Percentiles rank a stretch among this genome's conserved stretches.
phyloP scores from a whole-genome alignment of 1,140 invertebrate species.

The Lasioglossum baleicum region DNA sequence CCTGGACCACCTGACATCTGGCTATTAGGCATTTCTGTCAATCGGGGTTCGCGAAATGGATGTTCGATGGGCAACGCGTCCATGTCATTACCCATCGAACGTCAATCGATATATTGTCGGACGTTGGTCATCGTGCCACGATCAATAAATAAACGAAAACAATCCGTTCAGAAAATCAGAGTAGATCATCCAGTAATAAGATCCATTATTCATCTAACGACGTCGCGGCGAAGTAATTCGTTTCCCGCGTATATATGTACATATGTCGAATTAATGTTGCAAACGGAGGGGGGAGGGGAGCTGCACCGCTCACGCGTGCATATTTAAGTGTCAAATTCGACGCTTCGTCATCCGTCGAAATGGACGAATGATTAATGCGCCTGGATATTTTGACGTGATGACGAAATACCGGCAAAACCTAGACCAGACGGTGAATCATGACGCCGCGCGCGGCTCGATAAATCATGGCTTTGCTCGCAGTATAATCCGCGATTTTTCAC shows the following conservation, averaged over 20 bases:
- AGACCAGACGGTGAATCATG: constrained; percentile 32
- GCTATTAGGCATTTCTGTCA: neutral
- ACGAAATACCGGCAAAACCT: constrained; percentile 11
- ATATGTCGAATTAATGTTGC: constrained; percentile 3
- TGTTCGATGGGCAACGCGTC: neutral
- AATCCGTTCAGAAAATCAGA: neutral
- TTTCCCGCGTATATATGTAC: neutral
- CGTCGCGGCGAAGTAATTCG: neutral
- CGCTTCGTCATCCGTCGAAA: neutral
- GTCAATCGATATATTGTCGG: neutral
- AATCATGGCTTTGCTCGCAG: constrained; percentile 22
- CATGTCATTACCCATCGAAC: neutral
- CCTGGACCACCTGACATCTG: neutral
- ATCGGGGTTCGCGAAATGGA: neutral
- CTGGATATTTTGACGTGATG: constrained; percentile 18
- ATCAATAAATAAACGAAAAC: neutral
- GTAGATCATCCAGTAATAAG: neutral
- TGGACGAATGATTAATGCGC: constrained; percentile 19
- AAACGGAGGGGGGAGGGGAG: no score
- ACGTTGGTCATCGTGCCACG: neutral
- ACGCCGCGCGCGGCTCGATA: constrained; percentile 10
- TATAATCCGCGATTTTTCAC: constrained; percentile 35
- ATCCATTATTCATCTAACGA: neutral
- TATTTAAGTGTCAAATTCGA: neutral
- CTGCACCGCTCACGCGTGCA: neutral